These are phyloP conservation scores for Tursiops truncatus DNA, from an alignment of 2,113 vertebrate species.

Conservation along the genomic window DNA sequence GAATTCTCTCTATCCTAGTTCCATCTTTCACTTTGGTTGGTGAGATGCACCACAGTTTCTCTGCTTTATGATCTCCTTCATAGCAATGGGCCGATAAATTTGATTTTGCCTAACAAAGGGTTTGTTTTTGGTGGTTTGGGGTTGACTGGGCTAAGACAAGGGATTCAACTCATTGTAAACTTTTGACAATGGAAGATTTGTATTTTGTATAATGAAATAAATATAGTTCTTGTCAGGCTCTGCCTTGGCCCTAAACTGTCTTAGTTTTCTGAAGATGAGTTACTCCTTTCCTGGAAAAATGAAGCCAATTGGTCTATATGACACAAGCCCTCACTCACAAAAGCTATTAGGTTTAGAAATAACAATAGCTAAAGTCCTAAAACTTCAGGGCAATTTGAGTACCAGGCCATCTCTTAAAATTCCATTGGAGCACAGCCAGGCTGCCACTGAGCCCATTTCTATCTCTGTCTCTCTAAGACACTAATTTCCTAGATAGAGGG, in stretches of 20 bases:
- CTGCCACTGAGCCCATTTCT: neutral
- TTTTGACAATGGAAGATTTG: neutral
- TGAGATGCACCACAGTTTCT: neutral
- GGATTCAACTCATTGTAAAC: neutral
- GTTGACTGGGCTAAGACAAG: neutral
- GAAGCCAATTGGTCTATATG: neutral
- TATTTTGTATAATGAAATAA: constrained; percentile 41
- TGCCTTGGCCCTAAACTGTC: neutral
- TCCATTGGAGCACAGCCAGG: neutral
- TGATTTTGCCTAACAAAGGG: neutral
- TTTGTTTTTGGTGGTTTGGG: neutral
- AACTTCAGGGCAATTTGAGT: neutral
- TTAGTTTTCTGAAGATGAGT: neutral
- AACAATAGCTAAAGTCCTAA: neutral
- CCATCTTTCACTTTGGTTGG: neutral
- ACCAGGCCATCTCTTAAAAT: neutral
- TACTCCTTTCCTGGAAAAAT: neutral
- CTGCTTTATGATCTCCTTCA: neutral
- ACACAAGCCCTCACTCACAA: neutral
- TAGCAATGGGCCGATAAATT: neutral
- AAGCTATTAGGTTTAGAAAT: neutral
- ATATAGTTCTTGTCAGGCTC: neutral
- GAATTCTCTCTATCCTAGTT: neutral
- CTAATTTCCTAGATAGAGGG: neutral
- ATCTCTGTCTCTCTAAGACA: neutral